A percentile compares a stretch with the other conserved stretches of the same genome.
phyloP scores from a whole-genome alignment of 2,113 vertebrate genomes.

The Pachycephala philippinensis region DNA sequence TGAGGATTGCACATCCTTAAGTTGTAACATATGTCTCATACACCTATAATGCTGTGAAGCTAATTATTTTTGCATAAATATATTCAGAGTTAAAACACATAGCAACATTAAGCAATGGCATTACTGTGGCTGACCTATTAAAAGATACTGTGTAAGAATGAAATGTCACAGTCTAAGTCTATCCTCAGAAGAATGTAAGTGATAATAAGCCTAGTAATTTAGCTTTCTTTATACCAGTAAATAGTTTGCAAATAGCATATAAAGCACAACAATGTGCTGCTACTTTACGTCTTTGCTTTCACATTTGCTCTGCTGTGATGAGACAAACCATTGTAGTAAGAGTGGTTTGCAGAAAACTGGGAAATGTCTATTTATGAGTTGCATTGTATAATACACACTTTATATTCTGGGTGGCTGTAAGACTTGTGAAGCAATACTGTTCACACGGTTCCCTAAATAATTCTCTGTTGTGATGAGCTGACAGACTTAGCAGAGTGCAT shows the following conservation, averaged over 20 bases:
- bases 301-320: background rate
- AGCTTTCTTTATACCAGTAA: background rate
- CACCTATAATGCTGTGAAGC: background rate
- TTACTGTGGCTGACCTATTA: background rate
- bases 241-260: background rate
- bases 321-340: background rate
- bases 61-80: background rate
- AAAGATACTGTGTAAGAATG: background rate
- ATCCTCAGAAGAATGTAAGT: background rate
- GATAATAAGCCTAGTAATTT: background rate
- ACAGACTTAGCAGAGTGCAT: conserved; percentile 14
- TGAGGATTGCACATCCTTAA: background rate
- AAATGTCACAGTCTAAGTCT: background rate
- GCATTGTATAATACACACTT: background rate
- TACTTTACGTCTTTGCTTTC: background rate
- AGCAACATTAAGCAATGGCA: background rate
- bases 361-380: background rate
- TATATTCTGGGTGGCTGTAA: background rate
- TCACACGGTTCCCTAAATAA: conserved; percentile 26
- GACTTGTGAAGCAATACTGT: conserved; percentile 3
- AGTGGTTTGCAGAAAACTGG: background rate
- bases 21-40: background rate
- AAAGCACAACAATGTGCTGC: background rate
- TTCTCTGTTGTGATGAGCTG: conserved; percentile 37
- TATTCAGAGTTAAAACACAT: background rate